Percentiles rank a stretch among this genome's conserved stretches.
These are phyloP conservation scores for Dasypogon diadema DNA, from an alignment of 2,888 invertebrate species.

Conservation along the genomic window DNA sequence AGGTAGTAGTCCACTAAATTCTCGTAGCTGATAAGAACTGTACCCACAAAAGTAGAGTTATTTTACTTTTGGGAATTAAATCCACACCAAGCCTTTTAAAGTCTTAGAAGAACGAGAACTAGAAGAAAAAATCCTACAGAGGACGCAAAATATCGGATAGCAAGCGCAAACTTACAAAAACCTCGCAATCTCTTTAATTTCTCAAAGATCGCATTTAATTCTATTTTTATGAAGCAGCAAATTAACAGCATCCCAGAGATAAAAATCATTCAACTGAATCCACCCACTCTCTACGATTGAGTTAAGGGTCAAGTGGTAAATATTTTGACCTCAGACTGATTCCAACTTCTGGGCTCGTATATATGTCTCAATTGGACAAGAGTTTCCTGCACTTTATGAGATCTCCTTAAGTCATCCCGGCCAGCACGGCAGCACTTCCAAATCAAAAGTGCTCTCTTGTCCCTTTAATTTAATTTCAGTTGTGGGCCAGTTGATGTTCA, in stretches of 20 bases:
- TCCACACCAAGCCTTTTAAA: no score
- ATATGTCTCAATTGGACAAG: constrained; percentile 40
- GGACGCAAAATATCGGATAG: no score
- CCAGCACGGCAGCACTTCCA: constrained; percentile 44
- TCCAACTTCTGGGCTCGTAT: constrained; percentile 56
- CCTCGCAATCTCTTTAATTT: neutral
- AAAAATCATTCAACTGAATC: constrained; percentile 22
- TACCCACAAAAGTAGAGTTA: no score
- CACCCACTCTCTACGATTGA: constrained; percentile 67
- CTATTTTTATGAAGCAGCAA: neutral
- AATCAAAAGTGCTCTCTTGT: constrained; percentile 44
- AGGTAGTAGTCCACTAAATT: no score
- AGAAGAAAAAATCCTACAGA: no score
- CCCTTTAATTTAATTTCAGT: constrained; percentile 48
- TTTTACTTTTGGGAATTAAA: no score
- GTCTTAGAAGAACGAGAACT: no score
- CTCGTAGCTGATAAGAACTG: no score
- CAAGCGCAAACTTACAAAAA: no score
- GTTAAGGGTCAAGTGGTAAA: constrained; percentile 70
- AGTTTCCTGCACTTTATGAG: constrained; percentile 29
- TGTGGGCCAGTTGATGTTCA: constrained; percentile 36
- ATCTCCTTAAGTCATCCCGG: constrained; percentile 23
- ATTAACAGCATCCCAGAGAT: constrained; percentile 1
- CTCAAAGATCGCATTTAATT: neutral
- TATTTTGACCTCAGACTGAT: constrained; percentile 70